Base-by-base conservation (phyloP, 2,888 invertebrate species). In the Sesia apiformis region DNA sequence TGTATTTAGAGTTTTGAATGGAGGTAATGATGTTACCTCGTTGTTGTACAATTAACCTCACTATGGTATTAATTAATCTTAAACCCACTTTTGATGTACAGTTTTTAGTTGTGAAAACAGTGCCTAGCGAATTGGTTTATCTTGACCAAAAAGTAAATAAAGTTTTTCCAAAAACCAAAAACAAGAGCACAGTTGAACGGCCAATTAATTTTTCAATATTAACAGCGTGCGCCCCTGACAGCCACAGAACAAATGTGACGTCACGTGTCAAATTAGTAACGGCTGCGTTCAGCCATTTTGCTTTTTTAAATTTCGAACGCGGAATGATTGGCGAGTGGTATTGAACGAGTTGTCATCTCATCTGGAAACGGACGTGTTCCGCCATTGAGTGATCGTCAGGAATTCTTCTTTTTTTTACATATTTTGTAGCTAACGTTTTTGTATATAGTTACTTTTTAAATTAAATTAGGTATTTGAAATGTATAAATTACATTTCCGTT, bases 211-310 rank as follows among this genome's bases (percentile, higher is more conserved):
- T 66, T 67, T 67, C 65, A 63, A 63, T 69, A 69, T 68, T 64
- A 67, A 60, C 63, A 62, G 56, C 56, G 56, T 55, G 23, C 53
- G 58, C 63, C 59, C 60, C 64, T 61, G 74, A 74, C 77, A 73
- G 71, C 71, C 72, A 60, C 78, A 74, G 74, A 75, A 73, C 76
- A 81, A 78, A 81, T 83, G 79, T 80, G 78, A 84, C 80, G 81
- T 84, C 81, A 80, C 77, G 70, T 77, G 82, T 84, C 85, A 85
- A 81, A 87, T 86, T 86, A 85, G 80, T 81, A 73, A 86, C 79
- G 81, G 81, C 76, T 68, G 78, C 67, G 66, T 75, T 72, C 76
- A 65, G 70, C 74, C 81, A 80, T 85, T 82, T 80, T 80, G 78
- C 74, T 76, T 85, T 85, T 86, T 85, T 76, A 78, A 84, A 84